Evolutionary conservation across 2,113 vertebrate species (phyloP).

Genomic region (Cyprinus carpio): DNA sequence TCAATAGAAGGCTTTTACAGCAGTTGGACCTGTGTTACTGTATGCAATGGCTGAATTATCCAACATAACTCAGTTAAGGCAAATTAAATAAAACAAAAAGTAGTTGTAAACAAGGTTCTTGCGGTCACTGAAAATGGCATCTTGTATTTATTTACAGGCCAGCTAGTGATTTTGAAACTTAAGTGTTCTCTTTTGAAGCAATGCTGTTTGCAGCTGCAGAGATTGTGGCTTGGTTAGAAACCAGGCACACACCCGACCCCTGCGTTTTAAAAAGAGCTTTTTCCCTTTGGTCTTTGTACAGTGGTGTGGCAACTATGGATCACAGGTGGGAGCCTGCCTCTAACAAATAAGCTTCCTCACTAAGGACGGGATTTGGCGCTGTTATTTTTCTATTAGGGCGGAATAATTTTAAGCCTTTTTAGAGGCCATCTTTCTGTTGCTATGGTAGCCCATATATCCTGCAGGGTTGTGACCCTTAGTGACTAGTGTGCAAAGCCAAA

Average conservation of each 20-base stretch:
- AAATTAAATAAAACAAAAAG: neutral
- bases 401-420: constrained; percentile 95
- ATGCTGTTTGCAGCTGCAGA: constrained; percentile 68
- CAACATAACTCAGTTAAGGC: neutral
- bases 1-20: neutral
- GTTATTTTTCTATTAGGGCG: constrained; percentile 98
- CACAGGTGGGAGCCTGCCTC: constrained; percentile 88
- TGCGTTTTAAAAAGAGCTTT: constrained; percentile 66
- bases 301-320: constrained; percentile 77
- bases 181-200: constrained; percentile 23
- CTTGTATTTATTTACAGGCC: constrained; percentile 25
- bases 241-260: constrained; percentile 54
- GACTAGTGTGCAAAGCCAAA: constrained; percentile 95
- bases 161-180: constrained; percentile 56
- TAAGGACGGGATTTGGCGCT: constrained; percentile 95
- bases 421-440: constrained; percentile 98
- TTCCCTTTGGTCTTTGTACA: constrained; percentile 74
- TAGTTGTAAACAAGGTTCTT: neutral
- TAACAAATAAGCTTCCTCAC: constrained; percentile 88
- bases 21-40: neutral
- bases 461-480: constrained; percentile 97
- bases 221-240: constrained; percentile 73
- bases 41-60: neutral
- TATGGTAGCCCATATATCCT: constrained; percentile 97
- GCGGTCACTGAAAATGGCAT: neutral